Conservation (phyloP, 2,113 vertebrate species). For the Pangasianodon hypophthalmus region DNA sequence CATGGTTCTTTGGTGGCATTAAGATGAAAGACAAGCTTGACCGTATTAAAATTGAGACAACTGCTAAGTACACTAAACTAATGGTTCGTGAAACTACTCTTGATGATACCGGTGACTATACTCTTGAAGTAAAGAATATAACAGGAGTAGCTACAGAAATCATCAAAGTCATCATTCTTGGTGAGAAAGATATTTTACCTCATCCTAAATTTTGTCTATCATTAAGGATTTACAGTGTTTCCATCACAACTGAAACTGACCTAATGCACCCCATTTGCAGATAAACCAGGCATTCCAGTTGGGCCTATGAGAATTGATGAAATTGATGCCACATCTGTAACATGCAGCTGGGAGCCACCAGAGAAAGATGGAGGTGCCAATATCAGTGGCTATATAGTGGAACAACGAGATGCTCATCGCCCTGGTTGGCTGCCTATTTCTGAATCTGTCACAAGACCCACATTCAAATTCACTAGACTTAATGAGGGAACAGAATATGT, state of each 20-base stretch:
- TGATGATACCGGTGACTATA: constrained; percentile 90
- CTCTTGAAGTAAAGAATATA: constrained; percentile 88
- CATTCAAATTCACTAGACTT: constrained; percentile 90
- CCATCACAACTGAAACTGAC: background rate
- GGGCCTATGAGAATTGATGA: constrained; percentile 90
- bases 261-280: constrained; percentile 65
- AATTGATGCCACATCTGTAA: constrained; percentile 86
- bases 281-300: constrained; percentile 89
- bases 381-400: constrained; percentile 93
- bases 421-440: constrained; percentile 94
- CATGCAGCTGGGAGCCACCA: constrained; percentile 90
- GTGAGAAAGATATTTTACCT: constrained; percentile 72
- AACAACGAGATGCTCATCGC: constrained; percentile 92
- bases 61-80: constrained; percentile 81
- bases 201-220: background rate
- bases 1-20: constrained; percentile 88
- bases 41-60: constrained; percentile 87
- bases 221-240: background rate
- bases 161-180: constrained; percentile 93
- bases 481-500: constrained; percentile 92
- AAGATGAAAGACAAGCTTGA: constrained; percentile 92
- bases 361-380: constrained; percentile 92
- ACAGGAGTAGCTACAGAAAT: constrained; percentile 83
- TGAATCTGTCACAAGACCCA: constrained; percentile 93
- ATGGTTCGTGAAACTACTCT: constrained; percentile 93